Base-by-base conservation (phyloP, 2,888 invertebrate species). In the Malacosoma neustria region DNA sequence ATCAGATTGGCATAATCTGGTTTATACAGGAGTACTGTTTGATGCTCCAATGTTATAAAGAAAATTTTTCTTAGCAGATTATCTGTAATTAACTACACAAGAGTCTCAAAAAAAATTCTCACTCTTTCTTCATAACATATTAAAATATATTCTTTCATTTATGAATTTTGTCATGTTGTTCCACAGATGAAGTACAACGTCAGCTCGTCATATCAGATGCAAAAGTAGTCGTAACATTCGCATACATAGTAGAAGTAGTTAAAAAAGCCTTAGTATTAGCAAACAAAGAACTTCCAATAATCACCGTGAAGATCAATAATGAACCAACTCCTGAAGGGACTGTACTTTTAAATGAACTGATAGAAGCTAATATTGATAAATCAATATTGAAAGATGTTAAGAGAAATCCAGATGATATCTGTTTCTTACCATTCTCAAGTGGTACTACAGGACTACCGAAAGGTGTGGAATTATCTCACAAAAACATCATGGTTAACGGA, bases 391-490 rank as follows among this genome's bases (percentile, higher is more conserved):
- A 76, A 43, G 57, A 80, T 45, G 79, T 84, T 1, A 68, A 77
- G 35, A 63, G 86, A 38, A 61, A 50, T 33, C 52, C 79, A 0
- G 82, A 89, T 13, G 93, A 93, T 53, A 68, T 91, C 7, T 88
- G 89, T 3, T 79, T 93, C 15, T 54, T 96, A 41, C 95, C 95
- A 0, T 96, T 93, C 76, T 95, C 95, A 1, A 95, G 95, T 57
- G 94, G 94, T 0, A 96, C 96, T 0, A 96, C 95, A 0, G 96
- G 96, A 0, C 47, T 92, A 35, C 92, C 94, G 0, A 94, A 94
- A 80, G 93, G 93, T 2, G 93, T 94, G 0, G 87, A 89, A 54
- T 56, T 93, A 0, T 87, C 91, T 0, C 90, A 93, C 65, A 74
- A 57, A 34, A 90, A 89, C 62, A 56, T 91, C 4, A 61, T 89